phyloP scores from a whole-genome alignment of 2,888 invertebrate species.

The Eristalinus sepulchralis region DNA sequence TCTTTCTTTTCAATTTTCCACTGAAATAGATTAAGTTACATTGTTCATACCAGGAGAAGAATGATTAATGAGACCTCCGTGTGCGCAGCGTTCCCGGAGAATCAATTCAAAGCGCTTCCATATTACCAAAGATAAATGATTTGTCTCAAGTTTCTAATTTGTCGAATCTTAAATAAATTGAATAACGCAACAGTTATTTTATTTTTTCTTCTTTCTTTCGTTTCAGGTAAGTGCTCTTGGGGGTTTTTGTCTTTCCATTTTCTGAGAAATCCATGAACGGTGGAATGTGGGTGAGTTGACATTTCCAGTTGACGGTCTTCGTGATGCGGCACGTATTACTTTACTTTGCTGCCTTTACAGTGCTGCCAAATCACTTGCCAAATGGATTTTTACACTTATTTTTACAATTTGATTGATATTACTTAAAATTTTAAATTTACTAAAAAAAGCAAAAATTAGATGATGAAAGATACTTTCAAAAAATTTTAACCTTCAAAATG shows the following conservation, averaged over 20 bases:
- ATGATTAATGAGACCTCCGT: slow-evolving; percentile 51
- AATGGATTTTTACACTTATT: too few species aligned
- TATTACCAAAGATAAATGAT: slow-evolving; percentile 11
- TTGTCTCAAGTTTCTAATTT: slow-evolving; percentile 30
- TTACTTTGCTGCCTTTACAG: too few species aligned
- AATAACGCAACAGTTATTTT: slow-evolving; percentile 5
- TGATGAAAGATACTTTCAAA: too few species aligned
- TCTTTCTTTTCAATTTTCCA: background rate
- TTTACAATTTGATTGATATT: too few species aligned
- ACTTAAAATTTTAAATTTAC: too few species aligned
- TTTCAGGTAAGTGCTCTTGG: slow-evolving; percentile 58
- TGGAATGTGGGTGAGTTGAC: slow-evolving; percentile 37
- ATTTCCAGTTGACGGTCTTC: background rate
- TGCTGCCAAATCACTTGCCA: background rate
- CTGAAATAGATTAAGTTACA: slow-evolving; percentile 52
- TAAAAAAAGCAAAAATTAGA: too few species aligned
- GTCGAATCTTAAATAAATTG: background rate
- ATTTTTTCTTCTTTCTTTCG: slow-evolving; percentile 32
- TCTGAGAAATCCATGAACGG: background rate
- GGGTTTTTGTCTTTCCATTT: background rate
- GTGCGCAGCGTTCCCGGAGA: background rate
- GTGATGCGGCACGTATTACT: background rate
- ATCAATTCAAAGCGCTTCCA: slow-evolving; percentile 31
- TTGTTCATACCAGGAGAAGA: slow-evolving; percentile 12
- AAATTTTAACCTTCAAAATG: too few species aligned